phyloP scores from a whole-genome alignment of 2,113 vertebrate genomes.

The Brachyhypopomus gauderio region DNA sequence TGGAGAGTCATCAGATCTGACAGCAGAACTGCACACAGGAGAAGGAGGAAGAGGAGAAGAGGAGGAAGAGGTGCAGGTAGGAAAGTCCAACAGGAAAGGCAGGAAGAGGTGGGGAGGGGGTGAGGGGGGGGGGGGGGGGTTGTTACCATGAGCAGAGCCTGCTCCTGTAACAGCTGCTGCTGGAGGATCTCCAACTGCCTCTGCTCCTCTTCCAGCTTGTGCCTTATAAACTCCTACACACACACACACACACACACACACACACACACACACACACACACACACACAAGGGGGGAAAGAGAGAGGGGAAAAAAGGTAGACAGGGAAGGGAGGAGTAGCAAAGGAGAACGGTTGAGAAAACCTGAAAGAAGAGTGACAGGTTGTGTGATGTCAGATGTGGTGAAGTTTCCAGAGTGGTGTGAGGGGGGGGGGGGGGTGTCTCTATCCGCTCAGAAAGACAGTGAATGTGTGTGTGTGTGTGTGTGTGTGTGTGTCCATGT shows the following conservation, averaged over 20 bases:
- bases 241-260: conserved; percentile 49
- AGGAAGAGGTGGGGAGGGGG: background rate
- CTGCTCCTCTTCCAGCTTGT: conserved; percentile 94
- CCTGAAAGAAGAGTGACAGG: conserved; percentile 44
- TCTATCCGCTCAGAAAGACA: background rate
- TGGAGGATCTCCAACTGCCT: conserved; percentile 93
- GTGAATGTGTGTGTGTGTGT: background rate
- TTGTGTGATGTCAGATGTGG: background rate
- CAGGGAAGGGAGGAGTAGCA: conserved; percentile 34
- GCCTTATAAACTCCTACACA: conserved; percentile 89
- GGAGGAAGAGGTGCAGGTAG: background rate
- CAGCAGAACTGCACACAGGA: conserved; percentile 17
- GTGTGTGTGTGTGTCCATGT: background rate
- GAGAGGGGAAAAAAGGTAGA: conserved; percentile 26
- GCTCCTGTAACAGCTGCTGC: conserved; percentile 94
- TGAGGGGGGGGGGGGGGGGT: background rate
- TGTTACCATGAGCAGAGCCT: conserved; percentile 92
- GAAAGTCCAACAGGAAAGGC: background rate
- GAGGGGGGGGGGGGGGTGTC: background rate
- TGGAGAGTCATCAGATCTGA: conserved; percentile 5
- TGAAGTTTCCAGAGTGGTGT: conserved; percentile 29
- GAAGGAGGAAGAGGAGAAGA: conserved; percentile 32
- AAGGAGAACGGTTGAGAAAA: conserved; percentile 39
- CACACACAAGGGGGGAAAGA: conserved; percentile 45
- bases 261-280: conserved; percentile 55